These are phyloP conservation scores for Volucella inanis DNA, from an alignment of 2,888 invertebrate genomes.

Conservation along the genomic window DNA sequence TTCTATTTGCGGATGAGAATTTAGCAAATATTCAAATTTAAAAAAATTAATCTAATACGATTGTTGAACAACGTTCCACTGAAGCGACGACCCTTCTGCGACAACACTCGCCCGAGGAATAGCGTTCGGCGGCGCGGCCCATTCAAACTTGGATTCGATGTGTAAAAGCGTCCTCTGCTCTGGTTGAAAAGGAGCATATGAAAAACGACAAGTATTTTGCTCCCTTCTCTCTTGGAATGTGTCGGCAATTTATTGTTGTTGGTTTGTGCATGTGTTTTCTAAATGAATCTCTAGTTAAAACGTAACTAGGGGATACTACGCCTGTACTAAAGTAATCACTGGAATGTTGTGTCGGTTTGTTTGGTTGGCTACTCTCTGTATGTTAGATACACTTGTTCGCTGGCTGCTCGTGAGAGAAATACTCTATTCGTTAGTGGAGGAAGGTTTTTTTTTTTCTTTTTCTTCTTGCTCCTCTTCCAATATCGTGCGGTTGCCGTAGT, in stretches of 20 bases:
- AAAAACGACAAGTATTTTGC: not conserved
- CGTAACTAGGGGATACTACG: constrained; percentile 66
- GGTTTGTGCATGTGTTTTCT: constrained; percentile 16
- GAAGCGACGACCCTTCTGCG: constrained; percentile 78
- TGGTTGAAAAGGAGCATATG: constrained; percentile 39
- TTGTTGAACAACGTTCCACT: constrained; percentile 28
- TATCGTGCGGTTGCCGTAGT: constrained; percentile 39
- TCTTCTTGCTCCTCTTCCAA: constrained; percentile 5
- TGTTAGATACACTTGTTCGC: constrained; percentile 47
- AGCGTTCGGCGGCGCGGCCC: constrained; percentile 51
- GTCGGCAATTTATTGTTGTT: constrained; percentile 40
- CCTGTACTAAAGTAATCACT: constrained; percentile 67
- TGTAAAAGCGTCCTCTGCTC: constrained; percentile 70
- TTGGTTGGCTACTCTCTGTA: constrained; percentile 38
- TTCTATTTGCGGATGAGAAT: not conserved
- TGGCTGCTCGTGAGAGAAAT: constrained; percentile 31
- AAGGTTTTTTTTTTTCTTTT: constrained; percentile 50
- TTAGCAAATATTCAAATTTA: constrained; percentile 8
- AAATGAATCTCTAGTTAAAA: constrained; percentile 52
- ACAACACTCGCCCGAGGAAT: constrained; percentile 82
- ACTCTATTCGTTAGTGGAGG: constrained; percentile 62
- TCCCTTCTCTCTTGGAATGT: constrained; percentile 68
- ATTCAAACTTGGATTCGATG: constrained; percentile 40
- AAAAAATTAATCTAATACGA: not conserved
- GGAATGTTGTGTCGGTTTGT: constrained; percentile 70